Conservation (phyloP, 23 tunicate genomes). For the Halocynthia roretzi region DNA sequence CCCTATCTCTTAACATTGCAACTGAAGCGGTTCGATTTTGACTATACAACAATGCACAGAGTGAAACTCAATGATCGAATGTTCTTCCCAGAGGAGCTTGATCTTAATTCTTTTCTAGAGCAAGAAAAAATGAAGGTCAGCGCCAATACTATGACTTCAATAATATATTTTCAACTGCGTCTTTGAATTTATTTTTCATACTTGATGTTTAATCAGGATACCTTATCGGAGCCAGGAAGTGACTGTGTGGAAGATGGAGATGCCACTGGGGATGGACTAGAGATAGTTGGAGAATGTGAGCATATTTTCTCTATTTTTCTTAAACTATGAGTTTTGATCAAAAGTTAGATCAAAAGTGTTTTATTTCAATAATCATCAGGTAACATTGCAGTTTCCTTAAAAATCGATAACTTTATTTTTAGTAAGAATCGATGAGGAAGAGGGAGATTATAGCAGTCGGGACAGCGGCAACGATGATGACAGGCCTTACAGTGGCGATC, state of each 20-base stretch:
- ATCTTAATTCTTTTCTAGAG: conserved; percentile 61
- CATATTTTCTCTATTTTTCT: neutral
- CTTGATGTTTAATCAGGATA: neutral
- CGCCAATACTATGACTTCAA: conserved; percentile 2
- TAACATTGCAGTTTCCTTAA: too few species aligned
- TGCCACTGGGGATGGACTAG: neutral
- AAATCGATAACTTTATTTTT: too few species aligned
- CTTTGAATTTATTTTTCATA: neutral
- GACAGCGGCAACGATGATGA: conserved; percentile 86
- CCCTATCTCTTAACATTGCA: conserved; percentile 83
- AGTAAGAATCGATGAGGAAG: conserved; percentile 8
- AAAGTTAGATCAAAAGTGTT: too few species aligned
- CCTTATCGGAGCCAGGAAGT: neutral
- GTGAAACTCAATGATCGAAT: conserved; percentile 78
- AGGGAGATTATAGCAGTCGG: conserved; percentile 73
- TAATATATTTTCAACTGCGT: neutral
- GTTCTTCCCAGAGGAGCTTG: conserved; percentile 67
- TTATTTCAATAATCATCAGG: too few species aligned
- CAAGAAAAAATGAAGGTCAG: conserved; percentile 10
- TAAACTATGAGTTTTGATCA: neutral
- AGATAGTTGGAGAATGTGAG: neutral
- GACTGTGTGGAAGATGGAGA: conserved; percentile 7
- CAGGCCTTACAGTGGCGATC: neutral
- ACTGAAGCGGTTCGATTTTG: conserved; percentile 86
- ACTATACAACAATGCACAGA: conserved; percentile 74